These are phyloP conservation scores for Triplophysa yarkandensis DNA, from an alignment of 2,797 vertebrate genomes.

Conservation along the genomic window DNA sequence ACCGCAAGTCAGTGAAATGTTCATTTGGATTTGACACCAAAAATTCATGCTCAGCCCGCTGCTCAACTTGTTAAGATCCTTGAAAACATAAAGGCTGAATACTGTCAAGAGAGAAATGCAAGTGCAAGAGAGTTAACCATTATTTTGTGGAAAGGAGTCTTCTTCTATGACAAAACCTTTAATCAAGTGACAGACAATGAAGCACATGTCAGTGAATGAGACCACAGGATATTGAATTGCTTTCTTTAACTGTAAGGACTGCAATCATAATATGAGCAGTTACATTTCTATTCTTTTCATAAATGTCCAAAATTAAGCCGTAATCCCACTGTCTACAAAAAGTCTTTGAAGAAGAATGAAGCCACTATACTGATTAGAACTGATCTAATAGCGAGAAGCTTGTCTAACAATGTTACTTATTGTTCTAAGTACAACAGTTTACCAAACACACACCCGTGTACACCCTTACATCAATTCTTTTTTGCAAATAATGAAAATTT, in stretches of 20 bases:
- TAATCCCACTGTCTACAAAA: conserved; percentile 11
- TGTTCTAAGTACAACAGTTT: background rate
- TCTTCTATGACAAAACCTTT: conserved; percentile 56
- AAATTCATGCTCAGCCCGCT: background rate
- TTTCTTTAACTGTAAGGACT: conserved; percentile 36
- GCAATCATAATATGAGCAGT: conserved; percentile 39
- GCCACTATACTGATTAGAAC: background rate
- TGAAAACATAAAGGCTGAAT: conserved; percentile 23
- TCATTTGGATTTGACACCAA: conserved; percentile 7
- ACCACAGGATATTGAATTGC: conserved; percentile 48
- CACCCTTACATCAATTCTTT: too few species aligned
- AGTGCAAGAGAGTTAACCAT: conserved; percentile 17
- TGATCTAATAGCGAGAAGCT: background rate
- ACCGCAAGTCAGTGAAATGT: conserved; percentile 25
- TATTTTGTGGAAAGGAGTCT: conserved; percentile 39
- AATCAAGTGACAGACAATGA: conserved; percentile 50
- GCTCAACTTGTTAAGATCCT: conserved; percentile 30
- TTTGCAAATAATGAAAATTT: too few species aligned
- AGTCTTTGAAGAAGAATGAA: background rate
- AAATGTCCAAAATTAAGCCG: conserved; percentile 13
- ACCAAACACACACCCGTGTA: background rate
- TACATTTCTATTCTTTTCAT: conserved; percentile 22
- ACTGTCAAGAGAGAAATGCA: conserved; percentile 6
- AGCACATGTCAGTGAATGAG: conserved; percentile 36
- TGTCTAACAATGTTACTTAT: background rate